Conservation (phyloP, 2,113 vertebrate species). For the Athene cunicularia region DNA sequence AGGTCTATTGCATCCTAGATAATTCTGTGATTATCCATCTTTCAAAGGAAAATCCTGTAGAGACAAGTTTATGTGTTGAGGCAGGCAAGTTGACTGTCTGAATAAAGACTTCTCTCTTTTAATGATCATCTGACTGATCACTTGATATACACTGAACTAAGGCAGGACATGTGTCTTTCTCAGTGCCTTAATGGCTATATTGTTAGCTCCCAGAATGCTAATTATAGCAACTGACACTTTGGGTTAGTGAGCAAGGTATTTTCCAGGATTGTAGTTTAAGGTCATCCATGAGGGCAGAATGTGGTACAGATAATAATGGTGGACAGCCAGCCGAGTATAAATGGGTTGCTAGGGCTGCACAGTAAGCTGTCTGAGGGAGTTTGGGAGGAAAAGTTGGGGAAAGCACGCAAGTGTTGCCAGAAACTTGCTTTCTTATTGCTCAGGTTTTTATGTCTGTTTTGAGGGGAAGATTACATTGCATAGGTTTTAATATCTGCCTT, state of each 20-base stretch:
- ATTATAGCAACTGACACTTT: constrained; percentile 47
- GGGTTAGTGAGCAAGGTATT: constrained; percentile 22
- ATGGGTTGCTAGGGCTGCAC: not conserved
- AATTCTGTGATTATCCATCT: not conserved
- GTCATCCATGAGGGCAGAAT: not conserved
- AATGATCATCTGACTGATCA: not conserved
- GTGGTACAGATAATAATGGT: not conserved
- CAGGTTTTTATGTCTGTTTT: not conserved
- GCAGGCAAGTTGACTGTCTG: not conserved
- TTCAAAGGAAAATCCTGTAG: not conserved
- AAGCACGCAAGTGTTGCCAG: not conserved
- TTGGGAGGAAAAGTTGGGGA: not conserved
- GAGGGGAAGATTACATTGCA: not conserved
- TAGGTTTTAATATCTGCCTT: not conserved
- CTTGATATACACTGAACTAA: not conserved
- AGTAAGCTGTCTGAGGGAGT: not conserved
- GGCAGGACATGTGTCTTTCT: not conserved
- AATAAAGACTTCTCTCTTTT: not conserved
- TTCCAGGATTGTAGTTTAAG: constrained; percentile 28
- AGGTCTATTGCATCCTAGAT: too few species aligned
- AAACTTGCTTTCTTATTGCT: not conserved
- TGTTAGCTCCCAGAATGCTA: constrained; percentile 12
- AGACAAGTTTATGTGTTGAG: not conserved
- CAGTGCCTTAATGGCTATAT: not conserved
- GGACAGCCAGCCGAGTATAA: not conserved